A percentile compares a stretch with the other conserved stretches of the same genome.
Evolutionary conservation across 2,113 vertebrate species (phyloP).

Genomic region (Psophia crepitans): DNA sequence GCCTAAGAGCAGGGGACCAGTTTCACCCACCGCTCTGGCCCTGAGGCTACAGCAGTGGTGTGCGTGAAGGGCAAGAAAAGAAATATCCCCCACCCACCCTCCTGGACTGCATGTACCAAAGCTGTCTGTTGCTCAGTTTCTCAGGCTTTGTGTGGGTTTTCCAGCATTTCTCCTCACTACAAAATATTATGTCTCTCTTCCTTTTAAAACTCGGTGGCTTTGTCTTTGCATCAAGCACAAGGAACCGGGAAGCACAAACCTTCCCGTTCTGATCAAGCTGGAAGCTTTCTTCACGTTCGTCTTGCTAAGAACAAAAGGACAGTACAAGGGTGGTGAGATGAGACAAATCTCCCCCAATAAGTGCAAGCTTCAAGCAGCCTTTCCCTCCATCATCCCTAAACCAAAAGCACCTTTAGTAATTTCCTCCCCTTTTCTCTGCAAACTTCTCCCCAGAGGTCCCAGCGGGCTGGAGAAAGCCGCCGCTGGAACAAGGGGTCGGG

Average conservation of each 20-base stretch:
- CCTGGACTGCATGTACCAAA: not conserved
- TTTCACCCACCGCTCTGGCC: too few relatives aligned
- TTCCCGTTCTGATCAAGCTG: not conserved
- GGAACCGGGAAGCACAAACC: not conserved
- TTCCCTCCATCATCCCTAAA: not conserved
- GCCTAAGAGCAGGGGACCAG: not conserved
- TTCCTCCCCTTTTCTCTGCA: not conserved
- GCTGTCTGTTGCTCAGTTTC: constrained; percentile 2
- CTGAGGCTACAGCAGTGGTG: not conserved
- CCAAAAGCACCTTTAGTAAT: not conserved
- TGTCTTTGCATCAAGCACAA: not conserved
- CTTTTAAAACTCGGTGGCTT: not conserved
- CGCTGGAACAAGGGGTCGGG: not conserved
- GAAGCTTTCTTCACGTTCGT: not conserved
- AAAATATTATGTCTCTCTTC: not conserved
- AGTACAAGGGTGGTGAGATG: not conserved
- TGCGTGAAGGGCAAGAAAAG: not conserved
- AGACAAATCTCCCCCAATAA: not conserved
- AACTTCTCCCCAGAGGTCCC: not conserved
- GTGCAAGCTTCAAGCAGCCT: not conserved
- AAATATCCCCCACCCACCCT: not conserved
- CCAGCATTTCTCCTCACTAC: not conserved
- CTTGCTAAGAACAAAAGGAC: not conserved
- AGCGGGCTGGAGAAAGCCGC: not conserved
- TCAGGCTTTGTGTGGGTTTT: constrained; percentile 41